A percentile compares a stretch with the other conserved stretches of the same genome.
These are phyloP conservation scores for Bugula neritina DNA, from an alignment of 2,888 invertebrate genomes.

Conservation along the genomic window DNA sequence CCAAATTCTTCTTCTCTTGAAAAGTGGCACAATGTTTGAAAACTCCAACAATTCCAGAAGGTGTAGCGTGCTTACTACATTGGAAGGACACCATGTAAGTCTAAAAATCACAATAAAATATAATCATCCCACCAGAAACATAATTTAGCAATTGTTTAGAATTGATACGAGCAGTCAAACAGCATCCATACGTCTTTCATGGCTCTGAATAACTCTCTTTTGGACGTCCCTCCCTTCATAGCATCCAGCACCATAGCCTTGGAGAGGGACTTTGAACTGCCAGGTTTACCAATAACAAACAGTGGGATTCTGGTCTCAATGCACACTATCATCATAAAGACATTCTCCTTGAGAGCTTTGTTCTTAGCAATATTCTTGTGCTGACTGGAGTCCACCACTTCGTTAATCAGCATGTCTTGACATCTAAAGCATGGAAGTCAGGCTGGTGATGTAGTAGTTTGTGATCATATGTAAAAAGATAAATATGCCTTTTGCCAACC, in stretches of 20 bases:
- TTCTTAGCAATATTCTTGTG: no score
- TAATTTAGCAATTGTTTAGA: no score
- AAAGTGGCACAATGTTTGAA: conserved; percentile 29
- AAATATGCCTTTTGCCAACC: no score
- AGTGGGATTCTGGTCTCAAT: conserved; percentile 32
- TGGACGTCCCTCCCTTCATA: conserved; percentile 31
- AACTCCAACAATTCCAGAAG: conserved; percentile 29
- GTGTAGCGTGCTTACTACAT: conserved; percentile 30
- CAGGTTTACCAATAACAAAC: conserved; percentile 34
- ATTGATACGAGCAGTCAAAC: no score
- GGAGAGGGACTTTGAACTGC: conserved; percentile 33
- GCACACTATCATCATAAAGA: conserved; percentile 33
- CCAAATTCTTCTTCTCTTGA: conserved; percentile 26
- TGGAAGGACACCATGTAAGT: conserved; percentile 30
- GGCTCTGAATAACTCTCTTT: conserved; percentile 28
- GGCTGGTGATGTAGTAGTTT: no score
- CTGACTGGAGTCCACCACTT: neutral
- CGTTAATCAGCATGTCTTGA: neutral
- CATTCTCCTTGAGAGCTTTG: conserved; percentile 31
- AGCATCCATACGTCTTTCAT: conserved; percentile 21
- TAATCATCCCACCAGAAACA: no score
- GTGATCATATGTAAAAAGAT: no score
- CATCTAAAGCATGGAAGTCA: no score
- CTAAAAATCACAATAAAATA: neutral
- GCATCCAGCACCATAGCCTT: conserved; percentile 31